phyloP scores from a whole-genome alignment of 2,888 invertebrate species.

The Stratiomys singularior region DNA sequence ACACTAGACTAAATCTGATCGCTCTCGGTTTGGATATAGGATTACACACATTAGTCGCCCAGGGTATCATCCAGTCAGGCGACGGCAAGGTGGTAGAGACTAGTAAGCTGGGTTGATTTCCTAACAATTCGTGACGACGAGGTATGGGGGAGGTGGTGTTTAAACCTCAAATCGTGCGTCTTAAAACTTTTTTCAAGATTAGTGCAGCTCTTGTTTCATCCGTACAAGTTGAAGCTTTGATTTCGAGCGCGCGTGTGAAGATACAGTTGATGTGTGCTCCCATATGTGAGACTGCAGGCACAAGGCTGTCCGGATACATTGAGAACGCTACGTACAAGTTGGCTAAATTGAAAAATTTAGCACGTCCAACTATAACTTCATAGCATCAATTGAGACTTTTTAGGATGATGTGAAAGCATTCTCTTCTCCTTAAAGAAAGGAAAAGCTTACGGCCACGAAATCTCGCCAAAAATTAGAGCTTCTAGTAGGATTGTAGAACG shows the following conservation, averaged over 20 bases:
- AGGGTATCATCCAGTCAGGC: slow-evolving; percentile 29
- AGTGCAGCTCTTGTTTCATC: slow-evolving; percentile 35
- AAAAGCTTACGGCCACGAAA: no score
- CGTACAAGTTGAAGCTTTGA: not conserved
- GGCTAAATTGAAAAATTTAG: no score
- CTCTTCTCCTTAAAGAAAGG: no score
- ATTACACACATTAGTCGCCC: slow-evolving; percentile 38
- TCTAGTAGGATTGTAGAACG: no score
- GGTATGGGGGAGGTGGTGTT: not conserved
- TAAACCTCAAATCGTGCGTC: slow-evolving; percentile 44
- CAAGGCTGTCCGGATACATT: no score
- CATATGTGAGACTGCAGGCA: not conserved
- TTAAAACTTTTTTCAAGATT: slow-evolving; percentile 38
- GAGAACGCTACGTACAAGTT: no score
- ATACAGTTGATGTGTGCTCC: not conserved
- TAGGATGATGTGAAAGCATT: no score
- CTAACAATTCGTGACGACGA: not conserved
- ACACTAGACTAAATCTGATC: slow-evolving; percentile 40
- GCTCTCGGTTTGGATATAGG: slow-evolving; percentile 41
- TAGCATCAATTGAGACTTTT: no score
- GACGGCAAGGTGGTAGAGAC: not conserved
- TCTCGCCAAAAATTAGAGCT: no score
- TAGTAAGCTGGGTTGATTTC: not conserved
- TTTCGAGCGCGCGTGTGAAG: not conserved
- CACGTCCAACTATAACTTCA: no score